These are phyloP conservation scores for Dinoponera quadriceps DNA, from an alignment of 1,140 invertebrate species.

Conservation along the genomic window DNA sequence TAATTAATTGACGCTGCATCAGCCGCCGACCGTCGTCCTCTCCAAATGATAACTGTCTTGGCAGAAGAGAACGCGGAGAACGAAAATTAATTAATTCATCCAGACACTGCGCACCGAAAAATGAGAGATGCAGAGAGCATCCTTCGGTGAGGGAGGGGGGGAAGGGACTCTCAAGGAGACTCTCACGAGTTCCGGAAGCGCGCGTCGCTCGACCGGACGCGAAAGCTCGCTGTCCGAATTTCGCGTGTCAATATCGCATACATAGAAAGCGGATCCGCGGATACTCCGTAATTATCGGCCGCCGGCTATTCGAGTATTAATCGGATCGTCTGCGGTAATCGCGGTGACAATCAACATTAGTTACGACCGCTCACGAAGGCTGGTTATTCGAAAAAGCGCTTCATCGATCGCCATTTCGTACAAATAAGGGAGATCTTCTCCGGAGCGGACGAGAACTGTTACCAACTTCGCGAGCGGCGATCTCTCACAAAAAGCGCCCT, in stretches of 20 bases:
- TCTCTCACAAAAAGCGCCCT: neutral
- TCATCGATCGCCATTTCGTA: neutral
- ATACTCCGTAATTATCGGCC: slow-evolving; percentile 22
- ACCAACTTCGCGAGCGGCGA: neutral
- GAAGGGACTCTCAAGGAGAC: too few species aligned
- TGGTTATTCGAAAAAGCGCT: neutral
- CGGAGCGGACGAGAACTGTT: neutral
- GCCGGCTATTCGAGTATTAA: slow-evolving; percentile 49
- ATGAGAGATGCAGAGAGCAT: too few species aligned
- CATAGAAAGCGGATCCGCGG: neutral
- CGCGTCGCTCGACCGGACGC: neutral
- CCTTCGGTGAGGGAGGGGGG: too few species aligned
- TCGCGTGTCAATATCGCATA: slow-evolving; percentile 27
- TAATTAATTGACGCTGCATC: slow-evolving; percentile 20
- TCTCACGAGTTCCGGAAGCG: neutral
- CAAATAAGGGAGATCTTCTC: neutral
- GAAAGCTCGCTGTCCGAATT: neutral
- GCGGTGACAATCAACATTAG: slow-evolving; percentile 28
- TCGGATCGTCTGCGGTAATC: slow-evolving; percentile 24
- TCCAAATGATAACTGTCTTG: neutral
- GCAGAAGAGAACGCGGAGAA: neutral
- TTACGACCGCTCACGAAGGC: neutral
- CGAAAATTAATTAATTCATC: slow-evolving; percentile 27
- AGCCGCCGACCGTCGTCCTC: neutral
- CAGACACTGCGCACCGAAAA: too few species aligned